Conservation (phyloP, 2,113 vertebrate genomes). For the Panurus biarmicus region DNA sequence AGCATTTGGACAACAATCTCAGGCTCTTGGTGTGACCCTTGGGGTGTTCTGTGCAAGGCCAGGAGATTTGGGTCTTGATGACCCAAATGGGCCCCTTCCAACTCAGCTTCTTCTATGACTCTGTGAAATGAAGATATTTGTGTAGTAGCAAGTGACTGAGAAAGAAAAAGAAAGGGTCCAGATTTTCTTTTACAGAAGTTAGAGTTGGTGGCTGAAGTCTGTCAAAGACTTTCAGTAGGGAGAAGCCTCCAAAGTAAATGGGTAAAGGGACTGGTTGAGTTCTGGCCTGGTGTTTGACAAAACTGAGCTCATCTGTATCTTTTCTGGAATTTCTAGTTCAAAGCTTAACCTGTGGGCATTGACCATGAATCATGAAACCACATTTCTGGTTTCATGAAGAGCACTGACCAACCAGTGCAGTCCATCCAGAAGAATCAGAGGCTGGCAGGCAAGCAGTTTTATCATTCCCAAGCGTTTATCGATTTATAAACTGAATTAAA, state of each 20-base stretch:
- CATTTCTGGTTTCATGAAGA: neutral
- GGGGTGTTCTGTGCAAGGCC: neutral
- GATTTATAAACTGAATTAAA: neutral
- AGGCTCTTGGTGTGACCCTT: neutral
- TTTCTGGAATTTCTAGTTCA: neutral
- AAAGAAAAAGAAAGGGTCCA: neutral
- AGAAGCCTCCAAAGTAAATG: neutral
- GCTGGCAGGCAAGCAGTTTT: neutral
- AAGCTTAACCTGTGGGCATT: neutral
- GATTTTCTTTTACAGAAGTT: neutral
- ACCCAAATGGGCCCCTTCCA: neutral
- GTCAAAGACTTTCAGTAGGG: neutral
- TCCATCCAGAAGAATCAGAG: neutral
- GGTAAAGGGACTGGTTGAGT: neutral
- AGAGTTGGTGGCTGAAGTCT: neutral
- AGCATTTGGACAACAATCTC: accelerated
- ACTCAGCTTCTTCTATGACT: neutral
- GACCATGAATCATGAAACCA: too few species aligned
- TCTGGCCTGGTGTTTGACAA: neutral
- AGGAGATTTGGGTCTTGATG: accelerated
- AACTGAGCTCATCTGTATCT: neutral
- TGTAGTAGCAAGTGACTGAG: neutral
- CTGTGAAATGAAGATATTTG: too few species aligned
- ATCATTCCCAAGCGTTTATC: neutral
- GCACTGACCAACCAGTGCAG: neutral